phyloP scores from a whole-genome alignment of 2,113 vertebrate species.

The Uropsilus gracilis region DNA sequence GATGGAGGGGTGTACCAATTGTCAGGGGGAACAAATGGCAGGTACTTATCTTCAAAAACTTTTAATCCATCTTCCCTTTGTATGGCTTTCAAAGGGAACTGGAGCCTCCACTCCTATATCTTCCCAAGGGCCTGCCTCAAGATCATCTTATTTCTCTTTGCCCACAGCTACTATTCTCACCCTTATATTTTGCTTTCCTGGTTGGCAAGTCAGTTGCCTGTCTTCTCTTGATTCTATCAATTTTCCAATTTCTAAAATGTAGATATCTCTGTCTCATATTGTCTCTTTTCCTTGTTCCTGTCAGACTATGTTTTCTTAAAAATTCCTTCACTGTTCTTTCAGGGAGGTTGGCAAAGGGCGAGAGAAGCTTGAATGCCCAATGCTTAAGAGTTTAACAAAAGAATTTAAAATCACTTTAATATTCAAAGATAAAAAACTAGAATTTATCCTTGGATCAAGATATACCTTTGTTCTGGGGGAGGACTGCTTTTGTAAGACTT shows the following conservation, averaged over 20 bases:
- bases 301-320: background rate
- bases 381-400: background rate
- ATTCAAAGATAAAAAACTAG: background rate
- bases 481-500: background rate
- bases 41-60: background rate
- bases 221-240: background rate
- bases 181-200: background rate
- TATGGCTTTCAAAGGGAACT: background rate
- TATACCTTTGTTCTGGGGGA: background rate
- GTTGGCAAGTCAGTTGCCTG: background rate
- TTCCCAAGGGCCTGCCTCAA: background rate
- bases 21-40: background rate
- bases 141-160: background rate
- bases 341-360: background rate
- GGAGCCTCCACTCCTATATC: background rate
- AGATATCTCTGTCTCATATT: background rate
- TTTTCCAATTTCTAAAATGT: background rate
- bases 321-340: background rate
- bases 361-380: background rate
- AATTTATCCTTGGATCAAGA: conserved; percentile 1
- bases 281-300: background rate
- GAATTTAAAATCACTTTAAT: background rate
- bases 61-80: background rate
- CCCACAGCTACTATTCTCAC: background rate
- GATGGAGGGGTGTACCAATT: background rate